A percentile compares a stretch with the other conserved stretches of the same genome.
phyloP scores from a whole-genome alignment of 1,140 invertebrate species.

The Drosophila pruinosa region DNA sequence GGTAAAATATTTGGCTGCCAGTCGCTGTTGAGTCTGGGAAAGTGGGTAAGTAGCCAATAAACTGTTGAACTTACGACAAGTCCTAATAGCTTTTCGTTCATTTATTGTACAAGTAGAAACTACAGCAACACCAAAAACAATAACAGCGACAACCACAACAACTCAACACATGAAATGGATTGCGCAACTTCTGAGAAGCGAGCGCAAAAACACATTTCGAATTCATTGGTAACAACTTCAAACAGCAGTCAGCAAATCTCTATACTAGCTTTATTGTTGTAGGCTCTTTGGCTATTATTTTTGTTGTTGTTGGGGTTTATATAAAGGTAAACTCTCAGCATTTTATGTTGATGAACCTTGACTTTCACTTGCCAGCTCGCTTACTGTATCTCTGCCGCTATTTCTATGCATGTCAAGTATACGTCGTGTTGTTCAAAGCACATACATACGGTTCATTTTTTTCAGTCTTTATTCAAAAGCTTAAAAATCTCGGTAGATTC shows the following conservation, averaged over 20 bases:
- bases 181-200: constrained; percentile 19
- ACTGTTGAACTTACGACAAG: constrained; percentile 69
- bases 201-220: constrained; percentile 36
- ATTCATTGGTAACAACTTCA: constrained; percentile 39
- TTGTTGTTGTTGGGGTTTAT: background rate
- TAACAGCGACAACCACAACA: constrained; percentile 5
- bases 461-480: background rate
- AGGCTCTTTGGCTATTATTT: background rate
- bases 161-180: constrained; percentile 38
- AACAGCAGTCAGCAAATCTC: constrained; percentile 10
- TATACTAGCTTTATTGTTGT: background rate
- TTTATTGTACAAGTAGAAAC: constrained; percentile 41
- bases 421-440: background rate
- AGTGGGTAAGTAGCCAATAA: constrained; percentile 60
- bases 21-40: background rate
- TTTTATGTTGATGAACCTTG: constrained; percentile 31
- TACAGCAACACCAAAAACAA: constrained; percentile 1
- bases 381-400: background rate
- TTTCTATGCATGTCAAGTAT: constrained; percentile 29
- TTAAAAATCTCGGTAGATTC: no score
- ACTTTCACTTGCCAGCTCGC: background rate
- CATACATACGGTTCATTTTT: no score
- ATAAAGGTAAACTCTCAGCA: background rate
- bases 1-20: constrained; percentile 71
- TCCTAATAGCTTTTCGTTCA: constrained; percentile 72